A percentile compares a stretch with the other conserved stretches of the same genome.
Evolutionary conservation across 2,888 invertebrate genomes (phyloP).

Genomic region (Leptinotarsa peninsularis): DNA sequence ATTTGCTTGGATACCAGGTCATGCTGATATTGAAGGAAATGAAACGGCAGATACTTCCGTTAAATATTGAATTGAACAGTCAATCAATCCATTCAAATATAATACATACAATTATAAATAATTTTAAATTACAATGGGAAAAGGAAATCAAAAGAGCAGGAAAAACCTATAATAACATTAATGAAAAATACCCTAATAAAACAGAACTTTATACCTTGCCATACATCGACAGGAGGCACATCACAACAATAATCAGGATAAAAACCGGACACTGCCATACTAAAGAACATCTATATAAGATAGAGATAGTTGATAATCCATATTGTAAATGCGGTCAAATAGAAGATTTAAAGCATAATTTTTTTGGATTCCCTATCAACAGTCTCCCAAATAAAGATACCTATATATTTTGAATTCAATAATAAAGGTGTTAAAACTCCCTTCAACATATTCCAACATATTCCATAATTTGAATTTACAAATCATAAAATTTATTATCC

Average conservation of each 20-base stretch:
- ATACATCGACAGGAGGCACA: not conserved
- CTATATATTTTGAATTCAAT: not conserved
- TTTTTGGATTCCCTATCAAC: not conserved
- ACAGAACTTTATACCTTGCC: not conserved
- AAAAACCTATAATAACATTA: not conserved
- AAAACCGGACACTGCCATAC: not conserved
- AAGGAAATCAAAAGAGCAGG: not conserved
- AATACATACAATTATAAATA: not conserved
- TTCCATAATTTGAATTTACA: too few species aligned
- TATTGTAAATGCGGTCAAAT: not conserved
- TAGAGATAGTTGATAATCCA: not conserved
- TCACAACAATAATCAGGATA: not conserved
- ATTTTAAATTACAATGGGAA: not conserved
- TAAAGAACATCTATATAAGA: not conserved
- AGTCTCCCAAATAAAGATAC: not conserved
- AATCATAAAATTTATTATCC: too few species aligned
- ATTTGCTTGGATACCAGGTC: too few species aligned
- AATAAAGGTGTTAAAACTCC: too few species aligned
- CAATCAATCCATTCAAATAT: too few species aligned
- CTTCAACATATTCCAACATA: too few species aligned
- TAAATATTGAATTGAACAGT: too few species aligned
- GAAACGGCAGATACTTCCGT: too few species aligned
- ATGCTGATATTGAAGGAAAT: too few species aligned
- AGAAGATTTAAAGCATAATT: not conserved
- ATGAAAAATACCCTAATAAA: not conserved